Evolutionary conservation across 2,888 invertebrate genomes (phyloP).

Genomic region (Dusona sp.): DNA sequence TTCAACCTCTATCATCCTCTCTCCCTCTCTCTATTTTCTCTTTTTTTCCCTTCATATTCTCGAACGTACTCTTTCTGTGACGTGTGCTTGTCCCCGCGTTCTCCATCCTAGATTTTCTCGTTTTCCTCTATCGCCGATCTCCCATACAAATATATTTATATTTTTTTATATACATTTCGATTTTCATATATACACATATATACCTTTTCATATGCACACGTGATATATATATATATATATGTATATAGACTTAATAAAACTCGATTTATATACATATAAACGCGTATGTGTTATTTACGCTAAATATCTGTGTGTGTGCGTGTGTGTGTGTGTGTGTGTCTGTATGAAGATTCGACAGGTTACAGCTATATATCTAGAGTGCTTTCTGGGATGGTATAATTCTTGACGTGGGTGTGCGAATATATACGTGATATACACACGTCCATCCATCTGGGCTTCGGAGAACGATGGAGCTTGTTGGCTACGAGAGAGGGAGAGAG

Average conservation of each 20-base stretch:
- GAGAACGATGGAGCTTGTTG: conserved; percentile 37
- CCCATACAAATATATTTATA: conserved; percentile 41
- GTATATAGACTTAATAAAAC: background rate
- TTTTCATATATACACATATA: background rate
- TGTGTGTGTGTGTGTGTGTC: background rate
- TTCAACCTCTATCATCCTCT: conserved; percentile 55
- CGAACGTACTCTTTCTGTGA: conserved; percentile 11
- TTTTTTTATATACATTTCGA: background rate
- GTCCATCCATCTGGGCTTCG: conserved; percentile 73
- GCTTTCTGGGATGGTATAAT: conserved; percentile 10
- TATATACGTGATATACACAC: conserved; percentile 48
- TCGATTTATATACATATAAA: conserved; percentile 69
- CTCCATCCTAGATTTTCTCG: conserved; percentile 50
- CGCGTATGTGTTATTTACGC: conserved; percentile 32
- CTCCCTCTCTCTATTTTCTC: conserved; percentile 65
- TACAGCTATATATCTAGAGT: background rate
- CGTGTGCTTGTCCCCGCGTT: conserved; percentile 31
- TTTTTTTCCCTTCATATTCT: conserved; percentile 12
- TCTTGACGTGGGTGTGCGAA: conserved; percentile 16
- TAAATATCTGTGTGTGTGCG: background rate
- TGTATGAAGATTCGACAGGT: conserved; percentile 3
- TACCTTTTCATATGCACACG: too few relatives aligned
- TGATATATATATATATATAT: conserved; percentile 20
- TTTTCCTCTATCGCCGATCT: conserved; percentile 49
- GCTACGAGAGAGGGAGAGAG: conserved; percentile 20